A percentile compares a stretch with the other conserved stretches of the same genome.
These are phyloP conservation scores for Schlechtendalia chinensis DNA, from an alignment of 1,140 invertebrate genomes.

Conservation along the genomic window DNA sequence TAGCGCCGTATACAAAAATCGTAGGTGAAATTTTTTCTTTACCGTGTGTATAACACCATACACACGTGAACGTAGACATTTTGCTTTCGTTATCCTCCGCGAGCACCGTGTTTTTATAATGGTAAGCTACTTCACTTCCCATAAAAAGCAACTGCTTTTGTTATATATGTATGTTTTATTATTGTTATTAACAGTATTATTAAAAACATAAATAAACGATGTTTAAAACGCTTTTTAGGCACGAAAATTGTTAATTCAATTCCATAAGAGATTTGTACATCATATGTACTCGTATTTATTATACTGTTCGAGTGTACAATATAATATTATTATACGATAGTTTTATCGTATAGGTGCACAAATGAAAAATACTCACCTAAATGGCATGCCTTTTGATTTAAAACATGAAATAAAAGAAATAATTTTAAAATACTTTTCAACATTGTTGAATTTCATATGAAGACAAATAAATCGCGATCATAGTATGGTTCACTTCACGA, in stretches of 20 bases:
- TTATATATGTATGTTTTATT: neutral
- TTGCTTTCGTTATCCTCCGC: no score
- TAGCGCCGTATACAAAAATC: no score
- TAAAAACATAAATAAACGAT: neutral
- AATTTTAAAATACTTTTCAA: neutral
- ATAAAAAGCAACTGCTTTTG: slow-evolving; percentile 3
- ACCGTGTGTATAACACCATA: no score
- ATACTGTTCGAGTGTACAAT: neutral
- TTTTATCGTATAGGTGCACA: neutral
- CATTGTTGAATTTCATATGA: neutral
- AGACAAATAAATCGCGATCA: neutral
- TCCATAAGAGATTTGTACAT: neutral
- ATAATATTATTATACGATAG: neutral
- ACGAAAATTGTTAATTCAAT: neutral
- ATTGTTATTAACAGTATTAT: neutral
- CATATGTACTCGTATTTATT: no score
- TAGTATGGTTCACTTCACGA: neutral
- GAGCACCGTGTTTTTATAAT: no score
- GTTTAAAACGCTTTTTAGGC: neutral
- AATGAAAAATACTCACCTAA: neutral
- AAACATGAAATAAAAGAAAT: neutral
- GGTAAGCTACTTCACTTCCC: slow-evolving; percentile 3
- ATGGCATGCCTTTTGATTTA: neutral
- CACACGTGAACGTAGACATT: no score
- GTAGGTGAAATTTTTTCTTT: no score